Evolutionary conservation across 37 sponge, comb jelly and placozoan genomes (phyloP).

Genomic region (Geodia barretti): DNA sequence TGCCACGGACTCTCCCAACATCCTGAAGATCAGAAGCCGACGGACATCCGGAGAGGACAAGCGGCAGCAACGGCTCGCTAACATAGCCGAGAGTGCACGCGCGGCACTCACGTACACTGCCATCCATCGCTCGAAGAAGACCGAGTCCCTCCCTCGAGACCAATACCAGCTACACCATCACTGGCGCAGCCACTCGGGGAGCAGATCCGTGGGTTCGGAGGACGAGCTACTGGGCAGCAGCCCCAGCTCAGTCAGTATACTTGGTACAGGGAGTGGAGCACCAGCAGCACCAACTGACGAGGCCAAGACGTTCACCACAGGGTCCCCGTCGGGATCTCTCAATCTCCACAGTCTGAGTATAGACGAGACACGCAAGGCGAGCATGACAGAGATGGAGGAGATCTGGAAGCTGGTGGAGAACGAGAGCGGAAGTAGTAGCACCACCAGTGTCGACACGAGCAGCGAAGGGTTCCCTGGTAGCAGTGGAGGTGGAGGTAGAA

Average conservation of each 20-base stretch:
- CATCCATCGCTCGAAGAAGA: neutral
- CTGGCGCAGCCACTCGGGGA: neutral
- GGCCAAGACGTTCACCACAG: neutral
- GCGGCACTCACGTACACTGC: conserved; percentile 14
- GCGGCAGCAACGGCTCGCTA: neutral
- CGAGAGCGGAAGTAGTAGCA: neutral
- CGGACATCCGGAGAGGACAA: conserved; percentile 21
- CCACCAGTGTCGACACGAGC: neutral
- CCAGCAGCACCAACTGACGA: neutral
- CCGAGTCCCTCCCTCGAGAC: conserved; percentile 35
- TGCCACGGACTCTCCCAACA: neutral
- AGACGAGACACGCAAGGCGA: conserved; percentile 29
- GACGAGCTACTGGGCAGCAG: neutral
- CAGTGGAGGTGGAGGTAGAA: neutral
- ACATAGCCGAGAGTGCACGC: conserved; percentile 26
- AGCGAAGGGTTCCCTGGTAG: neutral
- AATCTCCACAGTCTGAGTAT: conserved; percentile 32
- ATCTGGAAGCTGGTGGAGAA: conserved; percentile 55
- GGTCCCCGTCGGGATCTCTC: neutral
- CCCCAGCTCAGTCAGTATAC: neutral
- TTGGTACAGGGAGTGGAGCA: neutral
- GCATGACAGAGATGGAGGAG: conserved; percentile 42
- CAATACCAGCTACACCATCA: neutral
- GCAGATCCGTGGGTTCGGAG: conserved; percentile 13
- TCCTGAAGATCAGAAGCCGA: neutral